These are phyloP conservation scores for Bothrops jararaca DNA, from an alignment of 2,113 vertebrate species.

Conservation along the genomic window DNA sequence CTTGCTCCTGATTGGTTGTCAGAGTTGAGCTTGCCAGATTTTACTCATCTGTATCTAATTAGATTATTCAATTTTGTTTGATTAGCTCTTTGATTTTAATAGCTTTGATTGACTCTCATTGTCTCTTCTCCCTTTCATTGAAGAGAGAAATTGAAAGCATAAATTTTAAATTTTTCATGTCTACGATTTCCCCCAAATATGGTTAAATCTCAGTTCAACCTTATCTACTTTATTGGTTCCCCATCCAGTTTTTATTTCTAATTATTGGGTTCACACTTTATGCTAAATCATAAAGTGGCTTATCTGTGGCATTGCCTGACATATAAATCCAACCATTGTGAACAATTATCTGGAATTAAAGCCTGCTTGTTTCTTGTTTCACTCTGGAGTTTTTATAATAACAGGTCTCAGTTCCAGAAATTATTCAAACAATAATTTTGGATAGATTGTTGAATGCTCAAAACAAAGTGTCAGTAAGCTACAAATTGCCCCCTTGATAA, in stretches of 20 bases:
- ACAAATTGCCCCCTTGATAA: background rate
- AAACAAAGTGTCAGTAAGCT: background rate
- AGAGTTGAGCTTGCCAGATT: background rate
- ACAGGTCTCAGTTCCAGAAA: background rate
- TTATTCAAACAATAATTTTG: slow-evolving; percentile 11
- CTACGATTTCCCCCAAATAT: background rate
- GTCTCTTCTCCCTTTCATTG: background rate
- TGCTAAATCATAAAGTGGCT: background rate
- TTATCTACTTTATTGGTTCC: background rate
- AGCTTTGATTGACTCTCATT: background rate
- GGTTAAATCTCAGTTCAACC: background rate
- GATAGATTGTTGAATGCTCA: background rate
- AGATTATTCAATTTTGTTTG: background rate
- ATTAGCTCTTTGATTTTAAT: background rate
- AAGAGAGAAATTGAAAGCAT: background rate
- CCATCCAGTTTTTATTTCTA: background rate
- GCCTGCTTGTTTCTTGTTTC: background rate
- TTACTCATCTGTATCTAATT: background rate
- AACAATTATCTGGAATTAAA: background rate
- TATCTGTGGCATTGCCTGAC: background rate
- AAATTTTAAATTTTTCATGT: background rate
- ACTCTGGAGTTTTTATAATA: background rate
- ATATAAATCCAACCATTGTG: background rate
- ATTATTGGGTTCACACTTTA: background rate
- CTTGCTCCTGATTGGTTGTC: background rate